Evolutionary conservation across 1,140 invertebrate species (phyloP).

Genomic region (Rhagoletis pomonella): DNA sequence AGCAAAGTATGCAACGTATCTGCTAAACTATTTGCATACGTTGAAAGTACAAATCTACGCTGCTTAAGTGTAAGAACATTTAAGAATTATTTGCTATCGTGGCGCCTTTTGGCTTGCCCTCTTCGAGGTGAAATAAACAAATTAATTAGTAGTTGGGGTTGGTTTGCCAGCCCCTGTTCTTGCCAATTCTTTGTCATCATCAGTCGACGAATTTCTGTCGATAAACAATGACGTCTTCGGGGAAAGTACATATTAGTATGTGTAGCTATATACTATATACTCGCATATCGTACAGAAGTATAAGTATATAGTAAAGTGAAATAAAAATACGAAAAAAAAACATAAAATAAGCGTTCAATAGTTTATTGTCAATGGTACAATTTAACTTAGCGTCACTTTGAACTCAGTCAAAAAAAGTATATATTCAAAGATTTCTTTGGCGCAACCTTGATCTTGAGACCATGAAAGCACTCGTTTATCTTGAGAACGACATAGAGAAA

Average conservation of each 20-base stretch:
- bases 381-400: too few species aligned
- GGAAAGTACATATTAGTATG: background rate
- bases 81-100: background rate
- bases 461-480: background rate
- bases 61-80: background rate
- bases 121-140: slow-evolving; percentile 6
- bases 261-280: too few species aligned
- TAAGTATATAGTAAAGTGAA: too few species aligned
- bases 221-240: background rate
- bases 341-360: too few species aligned
- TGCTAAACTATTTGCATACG: background rate
- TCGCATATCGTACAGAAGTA: too few species aligned
- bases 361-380: too few species aligned
- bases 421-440: too few species aligned
- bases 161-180: background rate
- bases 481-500: background rate
- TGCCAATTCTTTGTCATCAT: slow-evolving; percentile 17
- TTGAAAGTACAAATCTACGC: background rate
- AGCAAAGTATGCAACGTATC: background rate
- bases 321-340: too few species aligned
- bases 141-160: background rate
- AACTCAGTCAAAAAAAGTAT: too few species aligned
- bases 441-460: background rate
- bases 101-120: slow-evolving; percentile 9
- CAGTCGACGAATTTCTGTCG: background rate